These are phyloP conservation scores for Pipistrellus nathusii DNA, from an alignment of 2,797 vertebrate species.

Conservation along the genomic window DNA sequence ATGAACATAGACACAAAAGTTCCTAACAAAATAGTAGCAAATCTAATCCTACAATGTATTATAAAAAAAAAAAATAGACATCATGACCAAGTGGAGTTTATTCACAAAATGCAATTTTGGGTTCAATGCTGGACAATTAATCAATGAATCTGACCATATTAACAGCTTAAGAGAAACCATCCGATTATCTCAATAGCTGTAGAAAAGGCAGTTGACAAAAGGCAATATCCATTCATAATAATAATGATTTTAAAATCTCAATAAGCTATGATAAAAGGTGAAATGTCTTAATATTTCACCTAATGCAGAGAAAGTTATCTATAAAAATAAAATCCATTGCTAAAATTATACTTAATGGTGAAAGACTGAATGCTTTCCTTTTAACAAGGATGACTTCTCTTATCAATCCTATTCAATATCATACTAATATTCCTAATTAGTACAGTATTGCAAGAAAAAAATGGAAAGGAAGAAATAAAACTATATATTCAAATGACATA, in stretches of 20 bases:
- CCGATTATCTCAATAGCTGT: neutral
- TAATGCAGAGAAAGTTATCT: neutral
- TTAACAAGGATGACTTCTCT: neutral
- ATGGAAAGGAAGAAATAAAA: neutral
- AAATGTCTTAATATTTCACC: neutral
- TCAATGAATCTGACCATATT: neutral
- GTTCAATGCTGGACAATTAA: neutral
- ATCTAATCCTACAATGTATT: neutral
- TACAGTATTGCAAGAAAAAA: neutral
- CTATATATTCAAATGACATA: neutral
- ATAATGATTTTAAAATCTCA: neutral
- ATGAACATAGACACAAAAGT: neutral
- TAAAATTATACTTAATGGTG: neutral
- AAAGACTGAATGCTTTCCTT: neutral
- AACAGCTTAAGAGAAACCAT: neutral
- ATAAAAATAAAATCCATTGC: neutral
- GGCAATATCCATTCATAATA: neutral
- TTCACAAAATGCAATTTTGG: neutral
- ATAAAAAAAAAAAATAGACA: neutral
- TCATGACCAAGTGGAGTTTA: neutral
- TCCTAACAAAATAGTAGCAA: neutral
- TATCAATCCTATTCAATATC: neutral
- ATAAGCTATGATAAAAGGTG: neutral
- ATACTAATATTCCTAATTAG: neutral
- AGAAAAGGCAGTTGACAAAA: neutral